Evolutionary conservation across 2,113 vertebrate genomes (phyloP), one percentile per base, ranked within the genome.

Genomic region (Vireo altiloquus): DNA sequence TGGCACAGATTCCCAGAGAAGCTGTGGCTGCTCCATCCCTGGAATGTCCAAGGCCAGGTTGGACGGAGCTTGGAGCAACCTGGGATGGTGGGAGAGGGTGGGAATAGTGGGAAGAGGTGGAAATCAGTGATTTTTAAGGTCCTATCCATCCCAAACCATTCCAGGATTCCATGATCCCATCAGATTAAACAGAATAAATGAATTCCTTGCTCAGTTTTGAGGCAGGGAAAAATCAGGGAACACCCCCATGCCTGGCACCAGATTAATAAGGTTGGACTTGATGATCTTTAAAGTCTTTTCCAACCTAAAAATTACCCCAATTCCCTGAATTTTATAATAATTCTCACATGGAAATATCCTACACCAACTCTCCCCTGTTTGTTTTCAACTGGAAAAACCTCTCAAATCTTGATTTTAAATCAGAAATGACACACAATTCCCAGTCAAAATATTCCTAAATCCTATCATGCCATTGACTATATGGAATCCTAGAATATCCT

Each of bases 161-260:
- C n/a, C 47, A 61, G 8, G 23, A 54, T 46, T 69, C 56, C 40
- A 37, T 0, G 1, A 63, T 46, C 28, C n/a, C 27, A 27, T 11
- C 33, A 22, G 14, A 63, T 54, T 46, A 7, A 46, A 63, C 0
- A 2, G 57, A 37, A 54, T 72, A 18, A 83, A 54, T 39, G 0
- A 46, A 64, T 40, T 30, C 44, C 10, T 46, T 31, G 12, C 35
- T 84, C 19, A 6, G 7, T 39, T 64, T 83, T 37, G 28, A 46
- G 21, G 52, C 0, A 22, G 17, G 61, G 17, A 37, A 72, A 71
- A 63, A 46, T 3, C 33, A 63, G 68, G 56, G 57, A 63, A 64
- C 22, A 28, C n/a, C 59, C n/a, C 27, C 33, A 9, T 23, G 49
- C 14, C 39, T 33, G 39, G 39, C 11, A 33, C 3, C 39, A 33